Evolutionary conservation across 2,888 invertebrate genomes (phyloP).

Genomic region (Salticus scenicus): DNA sequence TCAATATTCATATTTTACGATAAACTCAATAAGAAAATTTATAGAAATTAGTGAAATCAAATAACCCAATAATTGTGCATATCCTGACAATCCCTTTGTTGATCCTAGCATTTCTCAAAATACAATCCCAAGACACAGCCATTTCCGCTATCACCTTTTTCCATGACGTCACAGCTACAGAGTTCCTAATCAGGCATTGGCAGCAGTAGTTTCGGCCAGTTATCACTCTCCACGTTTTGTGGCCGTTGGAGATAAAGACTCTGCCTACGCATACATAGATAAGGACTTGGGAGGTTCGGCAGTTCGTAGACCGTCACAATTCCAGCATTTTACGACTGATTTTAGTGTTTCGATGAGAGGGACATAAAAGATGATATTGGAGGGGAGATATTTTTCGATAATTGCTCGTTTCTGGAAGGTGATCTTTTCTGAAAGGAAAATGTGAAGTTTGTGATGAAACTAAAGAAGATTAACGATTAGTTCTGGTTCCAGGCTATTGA

Average conservation of each 20-base stretch:
- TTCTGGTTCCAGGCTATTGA: not conserved
- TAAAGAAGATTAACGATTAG: not conserved
- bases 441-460: not conserved
- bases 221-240: constrained; percentile 51
- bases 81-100: too few relatives aligned
- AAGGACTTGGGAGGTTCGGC: not conserved
- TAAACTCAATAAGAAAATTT: too few relatives aligned
- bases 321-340: constrained; percentile 11
- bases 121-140: constrained; percentile 1
- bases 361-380: not conserved
- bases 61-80: too few relatives aligned
- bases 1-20: too few relatives aligned
- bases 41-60: too few relatives aligned
- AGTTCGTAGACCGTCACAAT: constrained; percentile 4
- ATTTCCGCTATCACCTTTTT: constrained; percentile 38
- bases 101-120: not conserved
- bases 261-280: constrained; percentile 14
- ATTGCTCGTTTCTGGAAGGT: not conserved
- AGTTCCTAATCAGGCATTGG: constrained; percentile 64
- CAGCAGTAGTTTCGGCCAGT: constrained; percentile 55
- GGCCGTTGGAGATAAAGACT: constrained; percentile 42
- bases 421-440: not conserved
- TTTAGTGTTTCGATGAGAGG: not conserved
- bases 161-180: constrained; percentile 55
- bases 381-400: constrained; percentile 7